Conservation (phyloP, 2,888 invertebrate species). For the Heliconius charithonia region DNA sequence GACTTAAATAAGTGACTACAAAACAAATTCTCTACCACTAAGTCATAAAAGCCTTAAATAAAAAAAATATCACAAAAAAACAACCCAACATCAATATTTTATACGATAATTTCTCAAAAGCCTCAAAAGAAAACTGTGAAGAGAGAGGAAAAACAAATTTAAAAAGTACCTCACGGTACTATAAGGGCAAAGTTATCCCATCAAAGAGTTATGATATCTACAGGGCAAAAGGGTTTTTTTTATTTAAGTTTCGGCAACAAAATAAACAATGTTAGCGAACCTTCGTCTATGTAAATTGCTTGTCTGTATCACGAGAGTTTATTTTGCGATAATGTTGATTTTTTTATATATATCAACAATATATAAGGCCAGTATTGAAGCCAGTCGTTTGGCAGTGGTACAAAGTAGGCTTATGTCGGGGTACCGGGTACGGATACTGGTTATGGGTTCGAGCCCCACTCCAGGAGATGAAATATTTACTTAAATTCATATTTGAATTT, state of each 20-base stretch:
- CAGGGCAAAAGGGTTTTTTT: conserved; percentile 41
- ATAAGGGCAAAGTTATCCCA: conserved; percentile 49
- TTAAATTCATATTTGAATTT: too few relatives aligned
- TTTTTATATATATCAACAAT: neutral
- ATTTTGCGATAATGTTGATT: neutral
- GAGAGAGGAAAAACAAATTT: conserved; percentile 43
- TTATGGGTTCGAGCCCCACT: too few relatives aligned
- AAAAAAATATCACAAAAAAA: neutral
- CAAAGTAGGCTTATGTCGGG: too few relatives aligned
- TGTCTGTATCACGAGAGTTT: conserved; percentile 6
- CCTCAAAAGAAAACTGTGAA: conserved; percentile 36
- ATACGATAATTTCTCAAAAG: conserved; percentile 32
- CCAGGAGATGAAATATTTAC: too few relatives aligned
- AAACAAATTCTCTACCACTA: neutral
- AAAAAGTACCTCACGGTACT: conserved; percentile 43
- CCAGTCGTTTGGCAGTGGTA: too few relatives aligned
- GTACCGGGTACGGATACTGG: too few relatives aligned
- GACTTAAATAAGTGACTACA: neutral
- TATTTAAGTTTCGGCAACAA: conserved; percentile 40
- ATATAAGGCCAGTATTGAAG: too few relatives aligned
- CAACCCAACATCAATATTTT: conserved; percentile 13
- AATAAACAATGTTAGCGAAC: conserved; percentile 46
- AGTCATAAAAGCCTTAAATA: neutral
- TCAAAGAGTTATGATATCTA: conserved; percentile 48
- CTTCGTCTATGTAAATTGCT: conserved; percentile 35